phyloP scores from a whole-genome alignment of 2,113 vertebrate species.

The Haemorhous mexicanus region DNA sequence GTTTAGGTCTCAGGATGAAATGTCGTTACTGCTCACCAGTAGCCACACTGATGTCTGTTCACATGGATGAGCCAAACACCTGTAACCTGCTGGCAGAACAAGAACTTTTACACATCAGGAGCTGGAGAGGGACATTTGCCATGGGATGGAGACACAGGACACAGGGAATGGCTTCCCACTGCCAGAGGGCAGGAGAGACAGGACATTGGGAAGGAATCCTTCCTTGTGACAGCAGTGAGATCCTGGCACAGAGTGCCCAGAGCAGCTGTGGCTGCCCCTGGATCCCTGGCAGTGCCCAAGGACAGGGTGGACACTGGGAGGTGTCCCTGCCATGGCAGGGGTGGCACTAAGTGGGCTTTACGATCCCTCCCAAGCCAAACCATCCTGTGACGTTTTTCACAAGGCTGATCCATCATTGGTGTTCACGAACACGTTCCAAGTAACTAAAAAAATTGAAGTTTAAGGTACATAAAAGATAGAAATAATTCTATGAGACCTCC shows the following conservation, averaged over 20 bases:
- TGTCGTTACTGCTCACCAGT: background rate
- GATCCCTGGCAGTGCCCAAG: background rate
- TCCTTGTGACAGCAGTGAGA: background rate
- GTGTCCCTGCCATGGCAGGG: background rate
- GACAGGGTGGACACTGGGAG: accelerated
- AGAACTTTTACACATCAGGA: background rate
- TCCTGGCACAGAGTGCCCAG: background rate
- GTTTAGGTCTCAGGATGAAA: background rate
- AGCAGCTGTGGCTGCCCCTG: background rate
- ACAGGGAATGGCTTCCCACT: background rate
- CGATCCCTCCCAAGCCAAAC: too few species aligned
- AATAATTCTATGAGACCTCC: accelerated
- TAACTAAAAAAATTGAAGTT: background rate
- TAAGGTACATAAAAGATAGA: background rate
- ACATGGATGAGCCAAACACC: background rate
- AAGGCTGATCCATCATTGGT: background rate
- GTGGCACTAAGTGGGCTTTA: background rate
- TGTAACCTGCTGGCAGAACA: background rate
- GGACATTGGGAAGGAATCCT: background rate
- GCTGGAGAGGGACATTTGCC: background rate
- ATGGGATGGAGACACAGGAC: background rate
- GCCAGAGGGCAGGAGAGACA: background rate
- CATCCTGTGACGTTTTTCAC: background rate
- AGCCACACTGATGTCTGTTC: background rate
- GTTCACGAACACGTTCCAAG: background rate